Evolutionary conservation across 2,113 vertebrate species (phyloP).

Genomic region (Gallinago media): DNA sequence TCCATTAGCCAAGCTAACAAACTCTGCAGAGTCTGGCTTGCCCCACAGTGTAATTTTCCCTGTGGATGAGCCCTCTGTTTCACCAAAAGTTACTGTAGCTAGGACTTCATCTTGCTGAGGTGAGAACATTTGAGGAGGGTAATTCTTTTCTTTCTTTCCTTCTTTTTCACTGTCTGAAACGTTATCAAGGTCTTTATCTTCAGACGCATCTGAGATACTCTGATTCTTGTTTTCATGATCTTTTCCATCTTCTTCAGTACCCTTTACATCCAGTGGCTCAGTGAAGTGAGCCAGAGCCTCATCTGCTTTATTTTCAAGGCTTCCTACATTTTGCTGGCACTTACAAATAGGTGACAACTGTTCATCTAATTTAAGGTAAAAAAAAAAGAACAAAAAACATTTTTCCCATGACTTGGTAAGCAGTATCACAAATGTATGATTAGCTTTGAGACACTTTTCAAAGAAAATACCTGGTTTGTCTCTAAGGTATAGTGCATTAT

Average conservation of each 20-base stretch:
- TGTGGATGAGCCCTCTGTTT: slow-evolving; percentile 45
- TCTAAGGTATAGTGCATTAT: background rate
- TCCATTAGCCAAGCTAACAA: background rate
- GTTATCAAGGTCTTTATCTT: slow-evolving; percentile 44
- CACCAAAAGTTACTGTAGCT: slow-evolving; percentile 74
- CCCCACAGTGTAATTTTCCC: slow-evolving; percentile 71
- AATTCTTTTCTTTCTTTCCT: slow-evolving; percentile 35
- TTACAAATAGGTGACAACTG: slow-evolving; percentile 54
- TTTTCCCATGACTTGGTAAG: background rate
- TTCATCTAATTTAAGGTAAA: slow-evolving; percentile 58
- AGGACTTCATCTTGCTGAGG: slow-evolving; percentile 58
- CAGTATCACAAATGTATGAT: background rate
- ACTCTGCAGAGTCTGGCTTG: slow-evolving; percentile 23
- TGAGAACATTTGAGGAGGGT: background rate
- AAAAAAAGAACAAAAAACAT: background rate
- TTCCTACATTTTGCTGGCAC: slow-evolving; percentile 58
- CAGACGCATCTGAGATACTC: slow-evolving; percentile 36
- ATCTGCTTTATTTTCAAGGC: slow-evolving; percentile 52
- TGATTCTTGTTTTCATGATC: slow-evolving; percentile 32
- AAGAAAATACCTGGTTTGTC: background rate
- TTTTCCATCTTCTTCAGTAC: slow-evolving; percentile 69
- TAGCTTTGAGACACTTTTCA: background rate
- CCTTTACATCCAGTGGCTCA: background rate
- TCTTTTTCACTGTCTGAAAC: slow-evolving; percentile 50
- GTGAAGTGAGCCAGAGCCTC: slow-evolving; percentile 4